Percentiles rank a stretch among this genome's conserved stretches.
These are phyloP conservation scores for Drosophila tanythrix DNA, from an alignment of 2,888 invertebrate species.

Conservation along the genomic window DNA sequence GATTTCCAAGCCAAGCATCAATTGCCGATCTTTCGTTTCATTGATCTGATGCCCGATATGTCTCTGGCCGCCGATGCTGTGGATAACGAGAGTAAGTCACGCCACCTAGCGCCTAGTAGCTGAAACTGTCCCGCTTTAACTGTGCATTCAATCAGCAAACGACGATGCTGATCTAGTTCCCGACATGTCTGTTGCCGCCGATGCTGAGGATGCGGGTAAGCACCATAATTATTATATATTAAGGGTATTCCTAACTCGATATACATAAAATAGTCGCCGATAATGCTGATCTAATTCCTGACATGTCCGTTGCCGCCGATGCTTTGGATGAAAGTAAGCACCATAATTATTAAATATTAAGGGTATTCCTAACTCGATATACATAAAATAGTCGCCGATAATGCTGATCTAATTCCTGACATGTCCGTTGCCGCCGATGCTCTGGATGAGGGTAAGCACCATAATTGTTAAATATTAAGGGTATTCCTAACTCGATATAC, in stretches of 20 bases:
- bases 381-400: neutral
- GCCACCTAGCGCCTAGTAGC: neutral
- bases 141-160: neutral
- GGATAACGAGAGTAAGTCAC: conserved; percentile 28
- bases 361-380: neutral
- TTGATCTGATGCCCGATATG: conserved; percentile 51
- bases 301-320: neutral
- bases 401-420: neutral
- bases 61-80: conserved; percentile 54
- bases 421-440: neutral
- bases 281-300: neutral
- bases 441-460: conserved; percentile 3
- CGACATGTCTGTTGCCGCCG: conserved; percentile 42
- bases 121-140: neutral
- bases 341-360: neutral
- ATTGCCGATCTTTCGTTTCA: conserved; percentile 1
- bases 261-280: neutral
- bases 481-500: too few species aligned
- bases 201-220: conserved; percentile 22
- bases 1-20: neutral
- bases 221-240: too few species aligned
- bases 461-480: too few species aligned
- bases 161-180: conserved; percentile 34
- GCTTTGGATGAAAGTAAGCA: conserved; percentile 5
- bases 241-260: too few species aligned